Base-by-base conservation (phyloP, 2,888 invertebrate genomes). In the Nycteola revayana region DNA sequence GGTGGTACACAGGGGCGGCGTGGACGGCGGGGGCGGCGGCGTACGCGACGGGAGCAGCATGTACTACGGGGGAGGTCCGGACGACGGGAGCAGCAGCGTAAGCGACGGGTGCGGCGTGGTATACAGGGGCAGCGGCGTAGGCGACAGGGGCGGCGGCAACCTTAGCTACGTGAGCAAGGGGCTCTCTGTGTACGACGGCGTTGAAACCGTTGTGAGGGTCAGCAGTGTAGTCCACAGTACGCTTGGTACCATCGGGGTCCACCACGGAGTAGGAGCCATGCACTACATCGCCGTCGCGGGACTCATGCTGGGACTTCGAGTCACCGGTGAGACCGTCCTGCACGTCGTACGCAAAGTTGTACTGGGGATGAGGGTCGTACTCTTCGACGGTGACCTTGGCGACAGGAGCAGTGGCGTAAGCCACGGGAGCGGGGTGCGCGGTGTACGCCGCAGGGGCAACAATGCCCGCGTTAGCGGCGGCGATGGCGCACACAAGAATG, bases 221-320 rank as follows among this genome's bases (percentile, higher is more conserved):
- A 33, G 87, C 85, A 24, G 81, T 75, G 68, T 88, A 90, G 39
- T 90, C 89, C 0, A 90, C 90, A 24, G 78, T 86, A 45, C 90
- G 83, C 58, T 75, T 82, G 53, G 80, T 84, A 49, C 90, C 90
- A 44, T 90, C 90, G 30, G 90, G 79, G 54, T 90, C 90, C 11
- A 78, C 76, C 6, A 90, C 76, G 47, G 86, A 85, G 76, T 90
- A 90, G 29, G 84, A 86, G 29, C 90, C 90, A 32, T 60, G 60
- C 9, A 28, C 8, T 3, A 20, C 7, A 14, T 14, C 14, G 5
- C 14, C 14, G 5, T 14, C 14, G 14, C 14, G 14, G 5, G 14
- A 14, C 14, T 14, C 14, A 5, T 14, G 14, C 5, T 14, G 14
- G 14, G 14, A 14, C 14, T 14, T 14, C 3, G 14, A 14, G 14